Percentiles rank a stretch among this genome's conserved stretches.
phyloP scores from a whole-genome alignment of 2,888 invertebrate species.

The Acanthosepion lycidas region DNA sequence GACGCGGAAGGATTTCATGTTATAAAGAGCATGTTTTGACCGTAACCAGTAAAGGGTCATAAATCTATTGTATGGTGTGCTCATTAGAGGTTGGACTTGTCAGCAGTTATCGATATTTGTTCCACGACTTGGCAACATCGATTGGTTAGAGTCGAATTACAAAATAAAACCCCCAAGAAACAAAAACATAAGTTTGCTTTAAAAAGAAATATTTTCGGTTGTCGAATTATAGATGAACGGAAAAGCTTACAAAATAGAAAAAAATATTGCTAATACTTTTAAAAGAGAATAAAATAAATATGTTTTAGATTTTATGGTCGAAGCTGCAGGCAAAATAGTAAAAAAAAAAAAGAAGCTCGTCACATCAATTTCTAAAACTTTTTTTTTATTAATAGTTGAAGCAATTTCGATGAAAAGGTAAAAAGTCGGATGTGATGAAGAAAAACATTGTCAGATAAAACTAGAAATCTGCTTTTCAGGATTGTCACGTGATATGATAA shows the following conservation, averaged over 20 bases:
- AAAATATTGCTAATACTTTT: neutral
- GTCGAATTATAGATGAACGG: neutral
- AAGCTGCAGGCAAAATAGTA: neutral
- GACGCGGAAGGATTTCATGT: neutral
- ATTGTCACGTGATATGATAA: too few relatives aligned
- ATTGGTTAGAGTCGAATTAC: neutral
- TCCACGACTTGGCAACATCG: neutral
- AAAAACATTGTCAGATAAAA: neutral
- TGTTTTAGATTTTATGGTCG: neutral
- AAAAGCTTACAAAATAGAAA: neutral
- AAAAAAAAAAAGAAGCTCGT: too few relatives aligned
- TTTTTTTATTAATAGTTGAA: neutral
- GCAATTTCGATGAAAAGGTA: neutral
- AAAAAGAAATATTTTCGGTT: neutral
- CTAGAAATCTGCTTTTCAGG: neutral
- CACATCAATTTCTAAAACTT: too few relatives aligned
- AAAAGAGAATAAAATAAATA: neutral
- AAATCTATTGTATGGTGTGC: neutral
- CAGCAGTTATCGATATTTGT: neutral
- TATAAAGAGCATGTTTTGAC: neutral
- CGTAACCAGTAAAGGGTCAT: neutral
- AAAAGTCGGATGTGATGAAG: neutral
- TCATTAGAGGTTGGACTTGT: neutral
- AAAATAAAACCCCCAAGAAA: neutral
- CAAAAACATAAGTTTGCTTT: neutral